Evolutionary conservation across 2,797 vertebrate genomes (phyloP).

Genomic region (Sparus aurata): DNA sequence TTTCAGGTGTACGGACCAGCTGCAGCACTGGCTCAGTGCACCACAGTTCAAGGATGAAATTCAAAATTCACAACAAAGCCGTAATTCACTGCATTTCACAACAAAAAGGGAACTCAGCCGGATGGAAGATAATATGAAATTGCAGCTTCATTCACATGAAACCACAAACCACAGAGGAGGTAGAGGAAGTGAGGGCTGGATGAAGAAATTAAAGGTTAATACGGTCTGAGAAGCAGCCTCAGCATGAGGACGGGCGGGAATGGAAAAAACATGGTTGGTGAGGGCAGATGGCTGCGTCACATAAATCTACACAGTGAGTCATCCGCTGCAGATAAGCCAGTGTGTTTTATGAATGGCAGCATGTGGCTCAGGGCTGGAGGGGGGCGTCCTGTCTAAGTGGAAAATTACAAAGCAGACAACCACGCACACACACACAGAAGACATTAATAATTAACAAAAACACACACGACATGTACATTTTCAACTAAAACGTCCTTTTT

Average conservation of each 20-base stretch:
- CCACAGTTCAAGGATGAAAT: neutral
- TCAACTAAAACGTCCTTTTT: neutral
- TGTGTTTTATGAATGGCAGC: slow-evolving; percentile 58
- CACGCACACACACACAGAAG: neutral
- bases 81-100: neutral
- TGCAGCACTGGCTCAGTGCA: neutral
- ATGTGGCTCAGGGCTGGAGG: slow-evolving; percentile 8
- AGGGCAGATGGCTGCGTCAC: slow-evolving; percentile 33
- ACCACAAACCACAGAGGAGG: slow-evolving; percentile 31
- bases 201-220: slow-evolving; percentile 32
- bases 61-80: neutral
- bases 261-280: slow-evolving; percentile 44
- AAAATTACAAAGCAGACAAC: slow-evolving; percentile 17
- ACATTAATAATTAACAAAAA: neutral
- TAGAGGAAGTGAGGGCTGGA: neutral
- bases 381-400: neutral
- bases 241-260: neutral
- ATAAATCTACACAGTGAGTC: slow-evolving; percentile 45
- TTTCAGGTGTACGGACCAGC: slow-evolving; percentile 31
- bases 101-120: neutral
- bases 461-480: neutral
- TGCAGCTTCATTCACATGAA: slow-evolving; percentile 32
- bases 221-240: slow-evolving; percentile 11
- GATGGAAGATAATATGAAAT: neutral
- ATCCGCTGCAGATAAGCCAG: slow-evolving; percentile 34